Evolutionary conservation across 2,888 invertebrate species (phyloP), one percentile per base, ranked within the genome.

Genomic region (Microctonus hyperodae): DNA sequence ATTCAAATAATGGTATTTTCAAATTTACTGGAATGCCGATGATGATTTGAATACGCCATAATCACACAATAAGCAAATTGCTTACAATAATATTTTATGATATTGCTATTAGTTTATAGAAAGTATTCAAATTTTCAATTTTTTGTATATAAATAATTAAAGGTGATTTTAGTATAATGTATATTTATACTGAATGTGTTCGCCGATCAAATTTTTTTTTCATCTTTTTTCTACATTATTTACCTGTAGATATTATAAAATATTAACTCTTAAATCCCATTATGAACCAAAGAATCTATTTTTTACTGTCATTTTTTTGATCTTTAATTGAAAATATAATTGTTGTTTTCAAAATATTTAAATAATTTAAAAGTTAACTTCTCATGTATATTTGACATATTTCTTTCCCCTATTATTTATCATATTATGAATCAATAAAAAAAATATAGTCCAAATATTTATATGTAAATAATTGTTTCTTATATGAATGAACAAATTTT

Each of bases 11-110:
- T n/a, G n/a, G 23, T 57, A 4, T 28, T 64, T 37, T 31, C 48
- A 62, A 48, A 56, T 63, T 67, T 69, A 65, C 69, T 72, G 70
- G 65, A 65, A 73, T 74, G 73, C 70, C 72, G 61, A 23, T 70
- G 69, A 64, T 72, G 72, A 71, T 69, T 64, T 72, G 70, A 61
- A 72, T 72, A 70, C 73, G 66, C 67, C 69, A 73, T 72, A 71
- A 73, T 74, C 73, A 70, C 73, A 72, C 75, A 73, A 68, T 72
- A 75, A 75, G 74, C 73, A 67, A 73, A 75, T 75, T 74, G 74
- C 68, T 73, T 73, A 37, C 37, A 70, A 69, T 69, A 64, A n/a
- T n/a, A 71, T 70, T 69, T 67, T 70, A 71, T 69, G 75, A 74
- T 71, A 63, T 58, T 72, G 69, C 65, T 53, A 65, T 69, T 70